These are phyloP conservation scores for Acleris literana DNA, from an alignment of 2,888 invertebrate genomes.

Conservation along the genomic window DNA sequence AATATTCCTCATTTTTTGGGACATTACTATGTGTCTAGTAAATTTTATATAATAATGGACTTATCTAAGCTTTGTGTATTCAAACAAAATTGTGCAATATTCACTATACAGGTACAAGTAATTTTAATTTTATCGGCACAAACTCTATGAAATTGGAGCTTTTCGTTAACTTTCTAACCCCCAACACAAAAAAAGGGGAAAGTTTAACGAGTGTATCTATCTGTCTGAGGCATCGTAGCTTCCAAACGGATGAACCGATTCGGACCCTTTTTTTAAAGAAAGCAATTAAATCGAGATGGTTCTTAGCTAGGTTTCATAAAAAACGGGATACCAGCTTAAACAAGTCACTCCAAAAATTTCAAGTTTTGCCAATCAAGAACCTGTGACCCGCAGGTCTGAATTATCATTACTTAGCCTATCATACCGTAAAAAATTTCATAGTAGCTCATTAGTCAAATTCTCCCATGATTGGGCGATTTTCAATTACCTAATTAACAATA, in stretches of 20 bases:
- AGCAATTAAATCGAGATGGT: no score
- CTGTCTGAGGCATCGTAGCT: no score
- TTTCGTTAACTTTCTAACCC: not conserved
- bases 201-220: no score
- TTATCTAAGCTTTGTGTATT: conserved; percentile 23
- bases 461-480: not conserved
- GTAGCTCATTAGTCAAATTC: conserved; percentile 9
- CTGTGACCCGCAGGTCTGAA: not conserved
- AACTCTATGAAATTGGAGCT: conserved; percentile 1
- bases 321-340: no score
- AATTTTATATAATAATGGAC: not conserved
- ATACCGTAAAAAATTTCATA: conserved; percentile 2
- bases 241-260: no score
- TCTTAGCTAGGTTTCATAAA: no score
- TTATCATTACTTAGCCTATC: not conserved
- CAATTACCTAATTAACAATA: not conserved
- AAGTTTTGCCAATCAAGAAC: conserved; percentile 6
- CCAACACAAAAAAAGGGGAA: no score
- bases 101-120: conserved; percentile 33
- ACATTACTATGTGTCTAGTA: not conserved
- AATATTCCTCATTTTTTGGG: not conserved
- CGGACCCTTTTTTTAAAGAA: no score
- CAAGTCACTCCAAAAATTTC: not conserved
- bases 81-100: conserved; percentile 32
- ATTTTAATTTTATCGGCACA: conserved; percentile 17